These are phyloP conservation scores for Acanthiza pusilla DNA, from an alignment of 2,797 vertebrate species.

Conservation along the genomic window DNA sequence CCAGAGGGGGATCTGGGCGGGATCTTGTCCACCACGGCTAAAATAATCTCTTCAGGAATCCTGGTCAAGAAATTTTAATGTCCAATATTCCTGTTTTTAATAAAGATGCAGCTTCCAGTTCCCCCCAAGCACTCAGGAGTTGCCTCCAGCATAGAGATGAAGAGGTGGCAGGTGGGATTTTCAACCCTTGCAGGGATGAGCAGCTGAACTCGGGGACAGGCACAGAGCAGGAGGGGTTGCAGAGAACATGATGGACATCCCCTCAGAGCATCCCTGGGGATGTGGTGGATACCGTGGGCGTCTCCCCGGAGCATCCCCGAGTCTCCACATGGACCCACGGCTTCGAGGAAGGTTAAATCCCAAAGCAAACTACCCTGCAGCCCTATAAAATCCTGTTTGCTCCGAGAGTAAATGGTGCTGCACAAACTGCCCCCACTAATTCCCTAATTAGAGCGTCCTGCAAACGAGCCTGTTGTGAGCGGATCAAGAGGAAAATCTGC, in stretches of 20 bases:
- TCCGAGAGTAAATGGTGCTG: rapidly evolving
- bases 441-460: not conserved
- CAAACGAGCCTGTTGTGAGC: not conserved
- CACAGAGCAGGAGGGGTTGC: not conserved
- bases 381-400: not conserved
- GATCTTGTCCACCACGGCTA: rapidly evolving
- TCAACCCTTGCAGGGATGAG: rapidly evolving
- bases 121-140: rapidly evolving
- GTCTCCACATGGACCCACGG: rapidly evolving
- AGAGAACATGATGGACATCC: rapidly evolving
- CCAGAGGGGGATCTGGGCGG: rapidly evolving
- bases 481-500: slow-evolving; percentile 11
- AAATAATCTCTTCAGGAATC: not conserved
- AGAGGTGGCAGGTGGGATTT: not conserved
- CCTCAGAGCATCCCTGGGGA: not conserved
- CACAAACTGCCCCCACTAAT: not conserved
- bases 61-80: not conserved
- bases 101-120: not conserved
- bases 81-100: not conserved
- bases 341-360: not conserved
- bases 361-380: rapidly evolving
- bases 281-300: rapidly evolving
- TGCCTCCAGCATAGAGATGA: rapidly evolving
- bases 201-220: rapidly evolving
- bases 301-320: rapidly evolving